phyloP scores from a whole-genome alignment of 37 sponge, comb jelly and placozoan species.

The Halisarca cf. caerulea region DNA sequence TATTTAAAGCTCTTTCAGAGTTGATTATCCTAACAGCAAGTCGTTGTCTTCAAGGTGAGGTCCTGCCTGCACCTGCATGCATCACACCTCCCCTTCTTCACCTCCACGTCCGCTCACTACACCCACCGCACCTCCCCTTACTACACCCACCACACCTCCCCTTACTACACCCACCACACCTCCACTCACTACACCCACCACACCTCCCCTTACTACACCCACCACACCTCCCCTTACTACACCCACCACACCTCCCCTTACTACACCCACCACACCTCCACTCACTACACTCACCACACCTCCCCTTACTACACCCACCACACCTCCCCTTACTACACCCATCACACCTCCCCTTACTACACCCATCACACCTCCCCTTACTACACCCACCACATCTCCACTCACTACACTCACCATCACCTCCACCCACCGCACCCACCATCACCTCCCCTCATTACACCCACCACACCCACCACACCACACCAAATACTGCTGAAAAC shows the following conservation, averaged over 20 bases:
- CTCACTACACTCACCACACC: not conserved
- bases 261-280: too few species aligned
- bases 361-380: too few species aligned
- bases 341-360: slow-evolving; percentile 26
- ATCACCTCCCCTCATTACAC: not conserved
- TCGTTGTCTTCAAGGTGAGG: slow-evolving; percentile 82
- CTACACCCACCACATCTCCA: too few species aligned
- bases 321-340: not conserved
- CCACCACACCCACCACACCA: not conserved
- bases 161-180: too few species aligned
- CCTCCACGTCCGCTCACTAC: too few species aligned
- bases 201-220: too few species aligned
- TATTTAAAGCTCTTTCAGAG: slow-evolving; percentile 82
- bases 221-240: too few species aligned
- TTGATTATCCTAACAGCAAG: slow-evolving; percentile 87
- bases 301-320: not conserved
- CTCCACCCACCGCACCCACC: too few species aligned
- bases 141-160: too few species aligned
- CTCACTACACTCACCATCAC: too few species aligned
- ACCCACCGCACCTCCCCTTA: too few species aligned
- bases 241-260: too few species aligned
- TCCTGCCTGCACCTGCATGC: not conserved
- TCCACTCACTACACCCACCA: not conserved
- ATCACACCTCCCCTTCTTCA: not conserved
- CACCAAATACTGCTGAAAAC: not conserved